phyloP scores from a whole-genome alignment of 37 sponge, comb jelly and placozoan species.

The Beroe forskalii region DNA sequence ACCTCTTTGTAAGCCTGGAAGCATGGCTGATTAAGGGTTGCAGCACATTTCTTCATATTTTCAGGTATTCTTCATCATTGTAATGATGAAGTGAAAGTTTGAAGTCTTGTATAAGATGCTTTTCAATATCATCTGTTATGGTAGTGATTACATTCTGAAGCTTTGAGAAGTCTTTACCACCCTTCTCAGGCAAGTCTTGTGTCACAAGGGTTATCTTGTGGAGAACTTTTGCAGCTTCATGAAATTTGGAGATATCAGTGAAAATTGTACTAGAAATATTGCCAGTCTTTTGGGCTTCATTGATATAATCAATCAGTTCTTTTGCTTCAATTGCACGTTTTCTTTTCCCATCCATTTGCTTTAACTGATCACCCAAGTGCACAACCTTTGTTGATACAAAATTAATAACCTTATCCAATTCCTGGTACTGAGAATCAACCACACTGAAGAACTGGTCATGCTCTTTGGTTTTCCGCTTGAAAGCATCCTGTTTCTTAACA shows the following conservation, averaged over 20 bases:
- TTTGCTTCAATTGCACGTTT: constrained; percentile 34
- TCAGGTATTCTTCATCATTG: constrained; percentile 43
- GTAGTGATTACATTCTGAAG: neutral
- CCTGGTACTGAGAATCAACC: constrained; percentile 59
- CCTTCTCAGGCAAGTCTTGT: constrained; percentile 57
- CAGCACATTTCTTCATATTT: constrained; percentile 53
- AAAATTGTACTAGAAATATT: constrained; percentile 39
- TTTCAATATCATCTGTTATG: constrained; percentile 23
- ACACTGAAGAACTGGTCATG: constrained; percentile 24
- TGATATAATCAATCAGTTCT: constrained; percentile 58
- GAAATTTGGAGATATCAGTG: constrained; percentile 26
- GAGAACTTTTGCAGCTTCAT: constrained; percentile 48
- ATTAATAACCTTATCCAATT: constrained; percentile 52
- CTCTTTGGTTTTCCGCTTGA: constrained; percentile 60
- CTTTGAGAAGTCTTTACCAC: constrained; percentile 50
- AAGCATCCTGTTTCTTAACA: constrained; percentile 48
- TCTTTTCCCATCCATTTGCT: constrained; percentile 62
- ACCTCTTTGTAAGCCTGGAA: constrained; percentile 44
- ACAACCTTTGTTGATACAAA: constrained; percentile 61
- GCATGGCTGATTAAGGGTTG: constrained; percentile 40
- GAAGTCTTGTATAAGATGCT: neutral
- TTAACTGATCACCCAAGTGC: constrained; percentile 56
- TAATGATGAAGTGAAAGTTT: constrained; percentile 27
- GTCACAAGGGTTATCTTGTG: constrained; percentile 48
- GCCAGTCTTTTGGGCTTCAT: constrained; percentile 57